Evolutionary conservation across 2,113 vertebrate species (phyloP), one percentile per base, ranked within the genome.

Genomic region (Amblyornis subalaris): DNA sequence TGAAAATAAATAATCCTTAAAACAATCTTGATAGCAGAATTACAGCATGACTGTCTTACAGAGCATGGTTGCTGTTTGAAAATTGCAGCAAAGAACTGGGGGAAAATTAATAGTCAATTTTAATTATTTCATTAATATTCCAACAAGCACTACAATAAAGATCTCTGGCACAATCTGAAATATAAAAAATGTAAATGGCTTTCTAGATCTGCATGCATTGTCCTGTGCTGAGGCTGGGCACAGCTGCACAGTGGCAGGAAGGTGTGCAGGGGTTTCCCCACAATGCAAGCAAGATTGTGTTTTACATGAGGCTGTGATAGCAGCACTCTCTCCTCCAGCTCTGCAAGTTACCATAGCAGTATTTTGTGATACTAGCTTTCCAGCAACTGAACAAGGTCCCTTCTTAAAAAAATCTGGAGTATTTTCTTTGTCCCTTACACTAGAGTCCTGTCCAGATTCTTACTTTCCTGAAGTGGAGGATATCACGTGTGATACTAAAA

Each of bases 311-410:
- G 53, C 83, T 85, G 31, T 50, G 50, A 23, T 10, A 83, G 64
- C 54, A 85, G 58, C n/a, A 11, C 7, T 28, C 19, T 88, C 25
- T 92, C 44, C 60, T 84, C 57, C 84, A 62, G 60, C 69, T 80
- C 80, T 92, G 67, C 36, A 70, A 90, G 89, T 94, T 86, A 80
- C 71, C 50, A 42, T 85, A 86, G 75, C 72, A 83, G 83, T 92
- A 36, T 61, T 55, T 76, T 65, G 53, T 75, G 64, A 21, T 73
- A 29, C 9, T 21, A 72, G 71, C 31, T 85, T 91, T 74, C 42
- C 69, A 51, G 40, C 67, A 47, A 69, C 22, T n/a, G 83, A 70
- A 35, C 3, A 14, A 84, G 77, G 78, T 51, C 55, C 33, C 15
- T 79, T 89, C 47, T 57, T 86, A 35, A 51, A 58, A 42, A 83